These are phyloP conservation scores for Noctua comes DNA, from an alignment of 2,888 invertebrate species.

Conservation along the genomic window DNA sequence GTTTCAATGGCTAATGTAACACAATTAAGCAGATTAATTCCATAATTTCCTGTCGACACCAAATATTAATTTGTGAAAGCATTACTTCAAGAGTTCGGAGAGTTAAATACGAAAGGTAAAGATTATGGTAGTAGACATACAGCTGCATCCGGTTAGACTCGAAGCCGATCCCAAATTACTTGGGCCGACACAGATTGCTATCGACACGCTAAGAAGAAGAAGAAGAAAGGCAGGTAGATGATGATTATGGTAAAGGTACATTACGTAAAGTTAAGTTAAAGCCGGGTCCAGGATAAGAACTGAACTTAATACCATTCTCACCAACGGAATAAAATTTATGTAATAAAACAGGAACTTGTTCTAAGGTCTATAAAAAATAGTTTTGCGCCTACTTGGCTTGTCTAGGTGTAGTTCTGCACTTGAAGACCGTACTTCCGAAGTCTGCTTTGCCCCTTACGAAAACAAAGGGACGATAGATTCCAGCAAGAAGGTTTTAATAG, in stretches of 20 bases:
- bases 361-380: background rate
- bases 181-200: background rate
- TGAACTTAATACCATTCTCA: background rate
- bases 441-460: background rate
- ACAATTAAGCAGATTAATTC: background rate
- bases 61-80: conserved; percentile 15
- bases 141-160: background rate
- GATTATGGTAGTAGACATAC: background rate
- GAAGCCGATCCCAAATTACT: background rate
- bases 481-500: background rate
- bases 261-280: background rate
- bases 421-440: background rate
- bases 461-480: background rate
- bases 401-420: background rate
- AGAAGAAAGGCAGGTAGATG: background rate
- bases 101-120: background rate
- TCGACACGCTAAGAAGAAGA: background rate
- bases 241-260: background rate
- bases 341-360: background rate
- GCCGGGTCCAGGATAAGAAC: background rate
- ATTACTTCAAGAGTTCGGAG: background rate
- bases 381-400: too few relatives aligned
- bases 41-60: background rate
- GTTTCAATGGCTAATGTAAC: background rate
- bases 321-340: background rate